These are phyloP conservation scores for Aphaenogaster rudis DNA, from an alignment of 1,140 invertebrate genomes.

Conservation along the genomic window DNA sequence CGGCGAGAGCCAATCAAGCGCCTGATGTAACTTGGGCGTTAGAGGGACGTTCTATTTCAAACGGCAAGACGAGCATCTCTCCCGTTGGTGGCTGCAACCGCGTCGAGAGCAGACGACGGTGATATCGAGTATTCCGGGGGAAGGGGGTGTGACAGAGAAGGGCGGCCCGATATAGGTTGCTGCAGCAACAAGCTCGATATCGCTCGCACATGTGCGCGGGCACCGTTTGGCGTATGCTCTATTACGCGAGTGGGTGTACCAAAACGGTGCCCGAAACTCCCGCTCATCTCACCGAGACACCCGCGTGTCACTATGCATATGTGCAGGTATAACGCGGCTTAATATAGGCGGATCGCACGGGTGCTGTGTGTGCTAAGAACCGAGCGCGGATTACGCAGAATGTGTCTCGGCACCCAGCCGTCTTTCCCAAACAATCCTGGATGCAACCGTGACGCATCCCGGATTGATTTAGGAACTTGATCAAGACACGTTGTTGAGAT, in stretches of 20 bases:
- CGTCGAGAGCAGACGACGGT: slow-evolving; percentile 28
- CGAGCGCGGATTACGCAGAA: slow-evolving; percentile 17
- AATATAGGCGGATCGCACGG: slow-evolving; percentile 62
- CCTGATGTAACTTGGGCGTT: slow-evolving; percentile 16
- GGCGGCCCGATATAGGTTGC: not conserved
- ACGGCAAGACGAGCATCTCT: not conserved
- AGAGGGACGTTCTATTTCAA: slow-evolving; percentile 45
- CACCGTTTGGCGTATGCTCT: not conserved
- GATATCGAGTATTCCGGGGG: slow-evolving; percentile 42
- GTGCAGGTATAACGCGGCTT: slow-evolving; percentile 60
- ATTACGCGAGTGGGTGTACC: not conserved
- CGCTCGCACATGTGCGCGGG: not conserved
- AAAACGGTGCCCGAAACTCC: not conserved
- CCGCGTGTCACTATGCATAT: not conserved
- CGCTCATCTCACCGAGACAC: slow-evolving; percentile 9
- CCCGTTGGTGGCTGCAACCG: not conserved
- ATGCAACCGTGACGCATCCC: too few relatives aligned
- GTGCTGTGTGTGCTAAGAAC: slow-evolving; percentile 10
- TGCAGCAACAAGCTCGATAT: slow-evolving; percentile 47
- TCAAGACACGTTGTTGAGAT: not conserved
- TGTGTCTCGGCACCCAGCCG: too few relatives aligned
- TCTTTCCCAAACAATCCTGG: slow-evolving; percentile 4
- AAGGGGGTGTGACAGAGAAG: not conserved
- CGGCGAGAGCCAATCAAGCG: slow-evolving; percentile 36
- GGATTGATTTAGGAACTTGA: not conserved